These are phyloP conservation scores for Drepana falcataria DNA, from an alignment of 2,888 invertebrate species.

Conservation along the genomic window DNA sequence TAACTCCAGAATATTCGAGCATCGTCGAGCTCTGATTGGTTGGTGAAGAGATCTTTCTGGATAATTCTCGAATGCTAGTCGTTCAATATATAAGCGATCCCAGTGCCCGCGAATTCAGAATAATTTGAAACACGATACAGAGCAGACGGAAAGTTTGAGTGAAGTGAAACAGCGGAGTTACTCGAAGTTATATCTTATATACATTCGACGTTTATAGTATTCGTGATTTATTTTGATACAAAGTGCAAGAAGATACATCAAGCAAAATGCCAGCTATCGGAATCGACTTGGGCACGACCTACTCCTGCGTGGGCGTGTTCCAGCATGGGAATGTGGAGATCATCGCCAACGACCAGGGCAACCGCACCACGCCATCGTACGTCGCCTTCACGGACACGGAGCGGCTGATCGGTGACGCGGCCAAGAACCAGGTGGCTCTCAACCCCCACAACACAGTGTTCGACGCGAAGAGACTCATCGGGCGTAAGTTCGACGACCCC, in stretches of 20 bases:
- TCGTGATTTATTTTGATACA: neutral
- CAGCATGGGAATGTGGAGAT: conserved; percentile 86
- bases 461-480: conserved; percentile 89
- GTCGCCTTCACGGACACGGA: conserved; percentile 86
- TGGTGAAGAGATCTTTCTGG: neutral
- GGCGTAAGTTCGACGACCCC: conserved; percentile 84
- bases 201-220: neutral
- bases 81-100: neutral
- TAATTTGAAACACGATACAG: neutral
- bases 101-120: neutral
- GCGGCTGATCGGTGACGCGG: conserved; percentile 83
- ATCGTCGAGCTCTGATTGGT: neutral
- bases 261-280: conserved; percentile 69
- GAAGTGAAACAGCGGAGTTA: neutral
- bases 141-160: neutral
- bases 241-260: neutral
- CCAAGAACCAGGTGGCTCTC: conserved; percentile 84
- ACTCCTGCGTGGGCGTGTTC: conserved; percentile 76
- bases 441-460: conserved; percentile 87
- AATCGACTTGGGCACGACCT: conserved; percentile 78
- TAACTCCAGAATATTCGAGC: neutral
- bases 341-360: conserved; percentile 83
- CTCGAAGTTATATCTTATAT: neutral
- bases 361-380: conserved; percentile 85
- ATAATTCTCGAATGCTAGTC: neutral